Conservation (phyloP, 2,797 vertebrate species). For the Cephalopachus bancanus region DNA sequence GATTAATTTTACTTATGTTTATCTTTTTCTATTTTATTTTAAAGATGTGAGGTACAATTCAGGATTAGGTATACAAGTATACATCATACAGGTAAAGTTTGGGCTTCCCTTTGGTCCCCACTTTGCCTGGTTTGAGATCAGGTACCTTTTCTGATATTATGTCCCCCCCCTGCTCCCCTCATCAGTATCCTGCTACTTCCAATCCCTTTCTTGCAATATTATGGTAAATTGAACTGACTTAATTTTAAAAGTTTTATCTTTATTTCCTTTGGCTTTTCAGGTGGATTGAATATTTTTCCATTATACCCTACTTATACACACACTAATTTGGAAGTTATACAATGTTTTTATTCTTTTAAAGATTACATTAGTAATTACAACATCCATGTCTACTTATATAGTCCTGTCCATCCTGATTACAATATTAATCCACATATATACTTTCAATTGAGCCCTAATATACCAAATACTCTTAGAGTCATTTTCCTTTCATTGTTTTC, state of each 20-base stretch:
- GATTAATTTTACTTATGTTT: too few species aligned
- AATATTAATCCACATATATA: background rate
- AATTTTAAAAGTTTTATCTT: background rate
- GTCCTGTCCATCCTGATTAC: background rate
- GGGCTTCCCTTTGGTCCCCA: too few species aligned
- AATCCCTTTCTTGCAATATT: too few species aligned
- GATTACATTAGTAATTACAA: background rate
- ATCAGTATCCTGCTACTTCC: too few species aligned
- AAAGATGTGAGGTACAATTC: too few species aligned
- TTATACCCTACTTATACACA: background rate
- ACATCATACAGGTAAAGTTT: too few species aligned
- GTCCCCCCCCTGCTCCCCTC: too few species aligned
- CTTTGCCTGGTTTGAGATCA: too few species aligned
- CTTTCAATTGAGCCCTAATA: background rate
- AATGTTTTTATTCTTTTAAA: background rate
- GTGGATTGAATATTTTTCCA: background rate
- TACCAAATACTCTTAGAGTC: background rate
- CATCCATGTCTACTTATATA: background rate
- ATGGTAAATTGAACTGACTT: background rate
- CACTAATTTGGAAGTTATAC: background rate
- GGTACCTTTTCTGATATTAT: too few species aligned
- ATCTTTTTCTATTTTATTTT: too few species aligned
- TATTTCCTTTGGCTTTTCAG: background rate
- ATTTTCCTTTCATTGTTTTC: background rate
- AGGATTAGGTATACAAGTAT: too few species aligned